A percentile compares a stretch with the other conserved stretches of the same genome.
Evolutionary conservation across 2,888 invertebrate genomes (phyloP).

Genomic region (Mantis religiosa): DNA sequence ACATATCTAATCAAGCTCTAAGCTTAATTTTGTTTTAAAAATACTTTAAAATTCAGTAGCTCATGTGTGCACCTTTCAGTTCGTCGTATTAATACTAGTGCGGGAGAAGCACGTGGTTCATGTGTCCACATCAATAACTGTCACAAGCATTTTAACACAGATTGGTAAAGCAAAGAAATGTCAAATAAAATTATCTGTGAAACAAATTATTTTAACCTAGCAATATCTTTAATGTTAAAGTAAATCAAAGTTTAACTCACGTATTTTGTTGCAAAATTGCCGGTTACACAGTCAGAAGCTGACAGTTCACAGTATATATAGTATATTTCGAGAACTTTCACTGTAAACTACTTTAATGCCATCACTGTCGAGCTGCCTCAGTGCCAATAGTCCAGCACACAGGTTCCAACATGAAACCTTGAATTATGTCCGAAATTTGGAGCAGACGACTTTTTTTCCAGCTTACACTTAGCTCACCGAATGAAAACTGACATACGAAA

Average conservation of each 20-base stretch:
- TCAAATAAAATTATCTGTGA: background rate
- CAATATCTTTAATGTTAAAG: background rate
- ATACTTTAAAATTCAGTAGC: no score
- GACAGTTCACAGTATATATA: background rate
- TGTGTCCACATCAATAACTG: background rate
- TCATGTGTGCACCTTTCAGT: no score
- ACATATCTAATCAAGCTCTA: no score
- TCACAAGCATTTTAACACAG: background rate
- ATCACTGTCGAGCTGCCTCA: background rate
- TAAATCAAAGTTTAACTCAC: background rate
- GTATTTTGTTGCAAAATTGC: background rate
- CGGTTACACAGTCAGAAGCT: background rate
- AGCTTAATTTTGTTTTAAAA: no score
- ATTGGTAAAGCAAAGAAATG: background rate
- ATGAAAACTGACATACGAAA: background rate
- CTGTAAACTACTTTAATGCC: background rate
- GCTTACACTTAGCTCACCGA: background rate
- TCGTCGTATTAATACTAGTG: background rate
- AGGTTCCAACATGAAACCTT: background rate
- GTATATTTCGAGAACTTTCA: background rate
- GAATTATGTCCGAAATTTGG: background rate
- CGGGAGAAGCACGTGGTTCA: background rate
- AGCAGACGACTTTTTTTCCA: background rate
- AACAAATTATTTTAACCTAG: background rate
- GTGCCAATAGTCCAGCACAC: background rate